Conservation (phyloP, 2,888 invertebrate species). For the Clivina fossor region DNA sequence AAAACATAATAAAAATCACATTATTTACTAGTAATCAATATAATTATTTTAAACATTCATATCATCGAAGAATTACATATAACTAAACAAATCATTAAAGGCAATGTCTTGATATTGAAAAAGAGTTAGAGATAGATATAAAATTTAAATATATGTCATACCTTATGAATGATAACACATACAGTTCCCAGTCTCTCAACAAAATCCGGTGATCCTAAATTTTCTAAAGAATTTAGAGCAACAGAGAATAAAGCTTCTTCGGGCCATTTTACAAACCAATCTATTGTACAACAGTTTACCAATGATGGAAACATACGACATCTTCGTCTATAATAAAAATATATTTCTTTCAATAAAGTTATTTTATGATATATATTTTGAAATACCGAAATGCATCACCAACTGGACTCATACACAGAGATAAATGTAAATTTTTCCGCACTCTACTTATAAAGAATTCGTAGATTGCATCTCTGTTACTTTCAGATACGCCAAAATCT, state of each 20-base stretch:
- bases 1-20: not conserved
- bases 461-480: conserved; percentile 76
- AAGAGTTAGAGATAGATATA: too few species aligned
- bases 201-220: conserved; percentile 58
- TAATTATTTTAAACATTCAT: conserved; percentile 1
- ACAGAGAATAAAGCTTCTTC: conserved; percentile 83
- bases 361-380: not conserved
- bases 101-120: too few species aligned
- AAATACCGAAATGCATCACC: conserved; percentile 78
- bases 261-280: conserved; percentile 94
- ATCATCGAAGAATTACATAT: too few species aligned
- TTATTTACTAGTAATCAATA: not conserved
- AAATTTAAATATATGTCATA: too few species aligned
- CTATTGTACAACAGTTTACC: conserved; percentile 91
- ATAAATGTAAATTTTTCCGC: conserved; percentile 79
- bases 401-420: conserved; percentile 89
- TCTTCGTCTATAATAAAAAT: conserved; percentile 62
- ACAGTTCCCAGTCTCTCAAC: conserved; percentile 60
- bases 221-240: conserved; percentile 69
- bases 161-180: conserved; percentile 73
- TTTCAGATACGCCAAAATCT: conserved; percentile 65
- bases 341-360: conserved; percentile 1
- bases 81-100: too few species aligned
- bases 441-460: conserved; percentile 84
- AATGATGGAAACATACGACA: conserved; percentile 94